Conservation (phyloP, 2,888 invertebrate species). For the Lysandra bellargus region DNA sequence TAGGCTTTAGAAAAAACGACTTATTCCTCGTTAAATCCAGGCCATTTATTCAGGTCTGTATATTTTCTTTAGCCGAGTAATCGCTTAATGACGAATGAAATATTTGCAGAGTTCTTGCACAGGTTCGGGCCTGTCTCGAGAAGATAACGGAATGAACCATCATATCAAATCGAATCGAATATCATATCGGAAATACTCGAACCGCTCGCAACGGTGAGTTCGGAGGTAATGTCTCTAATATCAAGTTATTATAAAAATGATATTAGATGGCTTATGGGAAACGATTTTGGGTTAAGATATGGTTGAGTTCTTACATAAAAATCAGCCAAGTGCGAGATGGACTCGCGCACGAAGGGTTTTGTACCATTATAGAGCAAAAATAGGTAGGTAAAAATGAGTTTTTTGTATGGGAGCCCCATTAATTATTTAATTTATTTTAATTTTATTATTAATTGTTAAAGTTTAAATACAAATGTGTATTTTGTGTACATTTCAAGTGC, state of each 20-base stretch:
- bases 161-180: constrained; percentile 28
- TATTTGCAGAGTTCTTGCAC: constrained; percentile 34
- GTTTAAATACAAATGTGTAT: no score
- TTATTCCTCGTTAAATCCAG: neutral
- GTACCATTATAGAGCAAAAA: no score
- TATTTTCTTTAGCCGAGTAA: constrained; percentile 13
- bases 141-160: constrained; percentile 38
- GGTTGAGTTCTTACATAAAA: neutral
- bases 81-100: constrained; percentile 26
- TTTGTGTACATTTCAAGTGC: no score
- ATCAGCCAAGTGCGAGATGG: neutral
- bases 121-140: constrained; percentile 35
- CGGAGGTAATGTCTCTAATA: constrained; percentile 19
- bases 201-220: constrained; percentile 6
- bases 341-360: no score
- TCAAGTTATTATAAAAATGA: constrained; percentile 15
- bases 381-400: no score
- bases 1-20: neutral
- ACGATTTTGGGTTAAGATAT: neutral
- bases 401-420: no score
- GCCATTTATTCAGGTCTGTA: constrained; percentile 10
- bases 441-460: no score
- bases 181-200: constrained; percentile 6
- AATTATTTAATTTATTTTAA: no score
- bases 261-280: constrained; percentile 14